phyloP scores from a whole-genome alignment of 2,888 invertebrate genomes.

The Amblyjoppa fuscipennis region DNA sequence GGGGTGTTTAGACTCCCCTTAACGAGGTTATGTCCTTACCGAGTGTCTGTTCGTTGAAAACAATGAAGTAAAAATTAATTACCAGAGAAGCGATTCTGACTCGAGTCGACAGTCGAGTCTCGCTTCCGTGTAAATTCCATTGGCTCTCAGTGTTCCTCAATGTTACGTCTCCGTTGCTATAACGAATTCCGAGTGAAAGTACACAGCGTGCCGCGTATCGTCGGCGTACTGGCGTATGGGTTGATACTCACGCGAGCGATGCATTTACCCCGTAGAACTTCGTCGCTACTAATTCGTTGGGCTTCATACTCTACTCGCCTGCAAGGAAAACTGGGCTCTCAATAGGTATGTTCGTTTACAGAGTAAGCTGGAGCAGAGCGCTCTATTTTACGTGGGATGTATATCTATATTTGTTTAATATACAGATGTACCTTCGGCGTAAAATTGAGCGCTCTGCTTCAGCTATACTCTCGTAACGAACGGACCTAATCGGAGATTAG shows the following conservation, averaged over 20 bases:
- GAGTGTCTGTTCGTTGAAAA: not conserved
- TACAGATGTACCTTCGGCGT: too few species aligned
- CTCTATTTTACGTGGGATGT: too few species aligned
- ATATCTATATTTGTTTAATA: too few species aligned
- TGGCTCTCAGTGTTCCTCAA: constrained; percentile 63
- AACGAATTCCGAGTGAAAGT: constrained; percentile 69
- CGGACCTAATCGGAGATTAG: too few species aligned
- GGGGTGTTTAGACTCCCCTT: too few species aligned
- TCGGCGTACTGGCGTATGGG: constrained; percentile 37
- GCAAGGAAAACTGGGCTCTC: too few species aligned
- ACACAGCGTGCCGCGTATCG: constrained; percentile 47
- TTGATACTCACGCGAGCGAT: constrained; percentile 14
- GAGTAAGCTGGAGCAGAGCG: too few species aligned
- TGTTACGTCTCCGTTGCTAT: constrained; percentile 64
- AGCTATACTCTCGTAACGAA: too few species aligned
- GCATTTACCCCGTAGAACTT: not conserved
- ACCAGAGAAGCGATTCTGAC: constrained; percentile 31
- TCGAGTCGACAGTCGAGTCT: constrained; percentile 52
- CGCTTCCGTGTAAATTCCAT: constrained; percentile 61
- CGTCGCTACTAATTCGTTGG: not conserved
- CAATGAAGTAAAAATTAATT: constrained; percentile 11
- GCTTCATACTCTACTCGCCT: too few species aligned
- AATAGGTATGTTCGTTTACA: too few species aligned
- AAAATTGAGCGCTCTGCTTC: too few species aligned
- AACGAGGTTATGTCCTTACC: constrained; percentile 34